Conservation (phyloP, 2,888 invertebrate genomes). For the Willowsia nigromaculata region DNA sequence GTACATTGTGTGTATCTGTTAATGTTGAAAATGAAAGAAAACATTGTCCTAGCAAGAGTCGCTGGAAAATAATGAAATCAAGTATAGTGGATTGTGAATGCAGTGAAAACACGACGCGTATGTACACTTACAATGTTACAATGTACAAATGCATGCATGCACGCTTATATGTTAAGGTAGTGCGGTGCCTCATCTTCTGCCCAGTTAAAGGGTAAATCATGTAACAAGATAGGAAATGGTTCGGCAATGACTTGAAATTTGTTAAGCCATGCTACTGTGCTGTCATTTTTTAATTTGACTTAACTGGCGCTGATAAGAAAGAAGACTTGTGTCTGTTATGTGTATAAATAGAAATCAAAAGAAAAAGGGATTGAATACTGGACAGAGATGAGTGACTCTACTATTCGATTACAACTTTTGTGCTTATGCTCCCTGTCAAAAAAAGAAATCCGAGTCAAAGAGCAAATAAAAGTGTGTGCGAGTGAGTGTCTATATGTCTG, state of each 20-base stretch:
- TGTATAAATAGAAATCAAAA: neutral
- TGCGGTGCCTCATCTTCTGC: slow-evolving; percentile 12
- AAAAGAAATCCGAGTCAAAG: slow-evolving; percentile 12
- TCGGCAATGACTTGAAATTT: neutral
- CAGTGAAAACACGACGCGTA: neutral
- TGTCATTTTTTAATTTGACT: neutral
- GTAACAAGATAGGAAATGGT: neutral
- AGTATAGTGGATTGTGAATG: neutral
- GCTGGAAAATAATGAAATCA: neutral
- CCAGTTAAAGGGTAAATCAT: neutral
- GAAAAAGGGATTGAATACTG: neutral
- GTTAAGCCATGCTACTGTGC: neutral
- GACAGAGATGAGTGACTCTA: neutral
- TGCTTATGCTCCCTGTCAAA: neutral
- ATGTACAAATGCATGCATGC: too few species aligned
- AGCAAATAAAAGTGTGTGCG: neutral
- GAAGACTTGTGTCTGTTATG: neutral
- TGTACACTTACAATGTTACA: too few species aligned
- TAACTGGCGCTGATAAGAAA: neutral
- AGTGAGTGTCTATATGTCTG: slow-evolving; percentile 3
- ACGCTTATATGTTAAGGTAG: too few species aligned
- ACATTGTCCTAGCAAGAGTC: slow-evolving; percentile 38
- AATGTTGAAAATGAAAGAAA: slow-evolving; percentile 17
- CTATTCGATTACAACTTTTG: neutral
- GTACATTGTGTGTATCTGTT: neutral